Conservation (phyloP, 2,797 vertebrate species). For the Microctenopoma stevenorrisi region DNA sequence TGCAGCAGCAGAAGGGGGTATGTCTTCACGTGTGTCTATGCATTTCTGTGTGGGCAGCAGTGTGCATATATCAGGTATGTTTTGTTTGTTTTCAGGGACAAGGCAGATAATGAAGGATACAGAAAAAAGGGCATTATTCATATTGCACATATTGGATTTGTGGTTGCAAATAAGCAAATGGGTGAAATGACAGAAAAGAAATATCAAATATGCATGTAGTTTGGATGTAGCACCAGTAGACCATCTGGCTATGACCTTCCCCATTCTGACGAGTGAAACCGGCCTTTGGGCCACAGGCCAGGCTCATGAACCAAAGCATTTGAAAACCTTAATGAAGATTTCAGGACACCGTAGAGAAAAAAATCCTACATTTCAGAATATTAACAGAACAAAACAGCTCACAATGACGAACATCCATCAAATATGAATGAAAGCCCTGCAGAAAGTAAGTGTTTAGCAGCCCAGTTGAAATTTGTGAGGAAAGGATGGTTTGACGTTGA, state of each 20-base stretch:
- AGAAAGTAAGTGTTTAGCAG: no score
- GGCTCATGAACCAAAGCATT: not conserved
- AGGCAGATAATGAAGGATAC: not conserved
- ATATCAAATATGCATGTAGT: not conserved
- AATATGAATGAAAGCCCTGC: no score
- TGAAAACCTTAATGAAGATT: not conserved
- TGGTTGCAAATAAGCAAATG: conserved; percentile 5
- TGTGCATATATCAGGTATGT: conserved; percentile 2
- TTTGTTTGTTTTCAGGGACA: not conserved
- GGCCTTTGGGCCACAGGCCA: not conserved
- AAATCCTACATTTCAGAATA: not conserved
- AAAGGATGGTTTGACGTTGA: conserved; percentile 17
- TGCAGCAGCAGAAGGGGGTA: not conserved
- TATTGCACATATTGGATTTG: not conserved
- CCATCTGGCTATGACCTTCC: not conserved
- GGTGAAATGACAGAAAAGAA: not conserved
- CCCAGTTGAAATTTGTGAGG: conserved; percentile 2
- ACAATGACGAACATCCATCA: not conserved
- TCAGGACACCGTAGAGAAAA: not conserved
- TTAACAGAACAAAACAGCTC: not conserved
- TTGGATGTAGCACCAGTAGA: conserved; percentile 10
- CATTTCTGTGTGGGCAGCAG: no score
- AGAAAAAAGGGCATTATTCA: conserved; percentile 1
- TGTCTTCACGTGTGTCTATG: not conserved
- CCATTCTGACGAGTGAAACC: not conserved